Base-by-base conservation (phyloP, 2,888 invertebrate genomes). In the Drosophila trichaetosa region DNA sequence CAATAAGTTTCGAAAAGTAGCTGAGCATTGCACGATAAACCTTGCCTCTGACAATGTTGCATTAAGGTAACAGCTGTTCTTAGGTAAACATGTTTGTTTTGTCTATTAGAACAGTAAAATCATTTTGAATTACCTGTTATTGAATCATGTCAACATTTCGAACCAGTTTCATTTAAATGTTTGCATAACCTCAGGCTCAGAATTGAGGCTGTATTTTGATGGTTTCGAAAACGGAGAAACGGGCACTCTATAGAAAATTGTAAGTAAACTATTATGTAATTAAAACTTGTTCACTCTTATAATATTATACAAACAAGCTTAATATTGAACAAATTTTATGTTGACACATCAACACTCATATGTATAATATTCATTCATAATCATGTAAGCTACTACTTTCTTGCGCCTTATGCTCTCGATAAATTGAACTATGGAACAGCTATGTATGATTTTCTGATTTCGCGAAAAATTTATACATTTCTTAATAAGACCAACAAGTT, bases 61-160 rank as follows among this genome's bases (percentile, higher is more conserved):
- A 56, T 42, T 51, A 62, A 71, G 66, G 61, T 38, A 31, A 69
- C 76, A 76, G 62, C 64, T 76, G 78, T 56, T 60, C 27, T 54
- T 33, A 27, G 8, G 16, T 49, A 72, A 76, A 76, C 42, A 31
- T 66, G 29, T 51, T 69, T 72, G 59, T 52, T 64, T 70, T 38
- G 49, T 33, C 49, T 33, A 13, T 18, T 18, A 29, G 29, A 33
- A 34, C 40, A n/a, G 49, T 27, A 27, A 38, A 16, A n/a, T 56
- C 58, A 31, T 21, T 62, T 51, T 52, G 42, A 24, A 33, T n/a
- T 46, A 46, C 11, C 16, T 11, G 16, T 21, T 8, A 18, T 31
- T 21, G 21, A 11, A 24, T n/a, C 4, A 42, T 33, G 40, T 2
- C 36, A 49, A 18, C 27, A 49, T 7, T 13, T 38, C 13, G 29